Base-by-base conservation (phyloP, 1,140 invertebrate species). In the Metaphire vulgaris region DNA sequence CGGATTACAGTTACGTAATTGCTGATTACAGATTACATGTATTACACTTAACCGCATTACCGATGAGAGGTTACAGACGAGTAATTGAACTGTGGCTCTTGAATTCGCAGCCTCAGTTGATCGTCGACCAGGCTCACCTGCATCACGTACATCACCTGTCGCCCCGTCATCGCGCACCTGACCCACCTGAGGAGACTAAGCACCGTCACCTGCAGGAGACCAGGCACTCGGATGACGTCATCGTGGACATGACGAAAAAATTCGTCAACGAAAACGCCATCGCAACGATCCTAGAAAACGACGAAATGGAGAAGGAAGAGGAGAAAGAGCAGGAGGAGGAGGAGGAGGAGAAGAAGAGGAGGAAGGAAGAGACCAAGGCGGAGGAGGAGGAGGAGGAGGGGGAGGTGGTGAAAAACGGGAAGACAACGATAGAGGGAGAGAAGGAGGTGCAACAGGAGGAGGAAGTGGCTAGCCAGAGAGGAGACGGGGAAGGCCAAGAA, bases 101-200 rank as follows among this genome's bases (percentile, higher is more conserved):
- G 2, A 14, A 2, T 73, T 34, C 16, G 1, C 79, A 84, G 93
- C 93, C 95, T 33, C 93, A 96, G 89, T 91, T 92, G 30, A 95
- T 96, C 80, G 91, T 96, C 41, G 94, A 97, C 86, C 92, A 95
- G 84, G 92, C 94, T 31, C 33, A 34, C 78, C 74, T 26, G 32
- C 66, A 71, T 76, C 78, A 56, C 66, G 30, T 74, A 28, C 21
- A 56, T 21, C 41, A 56, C 21, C 41, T 56, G 41, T 56, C 41
- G 41, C 41, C 41, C 21, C 41, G 41, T 56, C 41, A 56, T 56
- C 41, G n/a, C n/a, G n/a, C n/a, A n/a, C n/a, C n/a, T n/a, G n/a
- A n/a, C n/a, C n/a, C n/a, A n/a, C 78, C 80, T 1, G 81, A 85
- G 78, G 84, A 86, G 65, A 73, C 69, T 67, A 79, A 77, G 30